Base-by-base conservation (phyloP, 2,888 invertebrate species). In the Lithophane semibrunnea region DNA sequence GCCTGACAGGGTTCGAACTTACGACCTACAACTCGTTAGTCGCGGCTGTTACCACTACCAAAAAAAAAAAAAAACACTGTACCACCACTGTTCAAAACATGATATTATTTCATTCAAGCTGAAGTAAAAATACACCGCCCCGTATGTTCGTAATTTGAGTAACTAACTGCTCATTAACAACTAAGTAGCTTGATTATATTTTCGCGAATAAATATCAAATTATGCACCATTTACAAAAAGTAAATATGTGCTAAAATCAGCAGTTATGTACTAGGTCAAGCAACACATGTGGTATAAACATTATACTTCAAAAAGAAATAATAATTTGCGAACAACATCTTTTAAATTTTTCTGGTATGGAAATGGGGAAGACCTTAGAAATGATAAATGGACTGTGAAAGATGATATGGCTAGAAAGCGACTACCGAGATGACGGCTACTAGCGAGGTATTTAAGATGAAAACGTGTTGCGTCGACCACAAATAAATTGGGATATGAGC, bases 191-290 rank as follows among this genome's bases (percentile, higher is more conserved):
- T 78, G 8, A 47, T 64, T 49, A 61, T 61, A 79, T 70, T 61
- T 82, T 82, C 54, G 69, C 85, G 68, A 70, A 70, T 52, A 72
- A 64, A 64, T 81, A 87, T 81, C 67, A 58, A 68, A 87, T 85
- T 80, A 13, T 66, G 80, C 80, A 84, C 7, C 52, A 76, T 47
- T 64, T 42, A 60, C 42, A 24, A n/a, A 60, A 49, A 63, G 18
- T 58, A 68, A 65, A 73, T 56, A 85, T 66, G 60, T 73, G 65
- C 69, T 74, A n/a, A 24, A 44, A 67, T 87, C 58, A 70, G 61
- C 82, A 67, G 4, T 42, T 49, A 24, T 18, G 60, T 68, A 64
- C 13, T 67, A 49, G 58, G 69, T 83, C 67, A 61, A 65, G 10
- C 47, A 66, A 49, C 49, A 56, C 73, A 80, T 65, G 42, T 24